These are phyloP conservation scores for Spialia ferax DNA, from an alignment of 2,888 invertebrate genomes.

Conservation along the genomic window DNA sequence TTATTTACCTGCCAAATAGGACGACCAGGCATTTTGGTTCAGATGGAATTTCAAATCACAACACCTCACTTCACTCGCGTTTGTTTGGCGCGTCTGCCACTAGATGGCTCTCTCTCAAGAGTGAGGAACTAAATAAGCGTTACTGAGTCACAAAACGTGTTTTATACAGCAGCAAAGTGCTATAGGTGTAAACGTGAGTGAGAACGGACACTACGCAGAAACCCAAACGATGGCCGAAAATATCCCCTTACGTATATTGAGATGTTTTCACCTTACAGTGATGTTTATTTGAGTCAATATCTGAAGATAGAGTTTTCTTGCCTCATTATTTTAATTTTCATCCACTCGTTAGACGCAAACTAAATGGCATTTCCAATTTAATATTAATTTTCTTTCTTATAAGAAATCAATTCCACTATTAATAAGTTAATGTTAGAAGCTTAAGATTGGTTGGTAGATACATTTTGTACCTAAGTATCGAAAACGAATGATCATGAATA, in stretches of 20 bases:
- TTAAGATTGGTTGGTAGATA: too few relatives aligned
- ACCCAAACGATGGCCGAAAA: constrained; percentile 74
- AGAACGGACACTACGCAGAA: constrained; percentile 80
- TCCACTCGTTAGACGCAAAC: neutral
- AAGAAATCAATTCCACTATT: too few relatives aligned
- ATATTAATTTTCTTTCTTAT: too few relatives aligned
- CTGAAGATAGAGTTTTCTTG: neutral
- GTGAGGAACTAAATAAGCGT: constrained; percentile 82
- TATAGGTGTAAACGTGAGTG: constrained; percentile 74
- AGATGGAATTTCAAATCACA: constrained; percentile 58
- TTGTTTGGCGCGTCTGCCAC: constrained; percentile 67
- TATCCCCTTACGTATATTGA: constrained; percentile 73
- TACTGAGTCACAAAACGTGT: constrained; percentile 81
- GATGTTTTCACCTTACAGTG: constrained; percentile 51
- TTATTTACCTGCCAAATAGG: constrained; percentile 90
- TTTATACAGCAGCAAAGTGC: constrained; percentile 79
- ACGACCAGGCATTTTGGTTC: constrained; percentile 90
- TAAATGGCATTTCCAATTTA: too few relatives aligned
- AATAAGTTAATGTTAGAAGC: too few relatives aligned
- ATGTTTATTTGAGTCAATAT: constrained; percentile 15
- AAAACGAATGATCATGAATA: too few relatives aligned
- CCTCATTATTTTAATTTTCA: neutral
- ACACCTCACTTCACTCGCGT: constrained; percentile 67
- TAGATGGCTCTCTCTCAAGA: constrained; percentile 85
- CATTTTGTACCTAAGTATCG: too few relatives aligned